Evolutionary conservation across 2,797 vertebrate genomes (phyloP), one percentile per base, ranked within the genome.

Genomic region (Delichon dasypus): DNA sequence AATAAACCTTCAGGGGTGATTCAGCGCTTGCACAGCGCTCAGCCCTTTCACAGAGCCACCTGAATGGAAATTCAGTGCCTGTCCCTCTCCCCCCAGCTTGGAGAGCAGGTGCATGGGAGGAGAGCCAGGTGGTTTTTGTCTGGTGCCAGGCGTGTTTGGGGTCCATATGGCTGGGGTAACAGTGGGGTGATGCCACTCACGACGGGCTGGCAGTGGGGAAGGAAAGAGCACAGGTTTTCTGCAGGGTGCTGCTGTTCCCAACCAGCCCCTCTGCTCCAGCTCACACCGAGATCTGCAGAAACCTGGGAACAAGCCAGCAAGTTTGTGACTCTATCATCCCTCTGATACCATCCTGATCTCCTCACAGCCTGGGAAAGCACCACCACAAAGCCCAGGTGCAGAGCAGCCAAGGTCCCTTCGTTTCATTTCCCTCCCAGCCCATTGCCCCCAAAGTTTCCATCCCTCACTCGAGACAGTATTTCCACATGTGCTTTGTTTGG

Each of bases 401-500:
- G 53, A 67, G 44, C 42, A 53, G 88, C 57, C 3, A 1, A 65
- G 32, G 40, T 42, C 66, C 4, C 42, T 40, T 30, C 32, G 23
- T 50, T 91, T 89, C 26, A 27, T 42, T 68, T 40, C 51, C 38
- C 16, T 70, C 50, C n/a, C 77, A 53, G 27, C 45, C 55, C 23
- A 5, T 42, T 68, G 75, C 47, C 55, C 85, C 65, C 32, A 5
- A 67, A 85, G 38, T 87, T 84, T 93, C 94, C 73, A 66, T n/a
- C 91, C 82, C 54, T 84, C 74, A 38, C 65, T 78, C 0, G 0
- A 74, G 89, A 83, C 74, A 38, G 17, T 42, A 29, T 85, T 96
- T 89, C 70, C 12, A 2, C 13, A 4, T 5, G 75, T 62, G 82
- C 79, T 96, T 92, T 91, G 85, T 89, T 94, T 96, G 96, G 88